Percentiles rank a stretch among this genome's conserved stretches.
Evolutionary conservation across 2,888 invertebrate genomes (phyloP).

Genomic region (Pachymerium ferrugineum): DNA sequence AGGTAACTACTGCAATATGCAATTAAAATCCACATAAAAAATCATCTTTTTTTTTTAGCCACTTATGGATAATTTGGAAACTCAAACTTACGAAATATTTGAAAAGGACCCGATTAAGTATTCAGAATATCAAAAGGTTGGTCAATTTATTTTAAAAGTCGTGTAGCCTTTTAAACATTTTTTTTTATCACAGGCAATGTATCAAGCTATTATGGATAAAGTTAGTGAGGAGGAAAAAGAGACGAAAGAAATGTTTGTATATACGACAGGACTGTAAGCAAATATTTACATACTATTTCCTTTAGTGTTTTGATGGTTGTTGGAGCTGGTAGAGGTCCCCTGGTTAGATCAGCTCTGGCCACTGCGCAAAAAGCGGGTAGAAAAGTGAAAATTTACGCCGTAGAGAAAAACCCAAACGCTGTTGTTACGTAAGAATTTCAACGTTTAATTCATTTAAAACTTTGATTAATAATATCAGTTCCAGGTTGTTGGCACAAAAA

Average conservation of each 20-base stretch:
- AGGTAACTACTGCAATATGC: conserved; percentile 41
- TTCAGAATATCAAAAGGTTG: conserved; percentile 58
- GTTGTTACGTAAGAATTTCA: conserved; percentile 61
- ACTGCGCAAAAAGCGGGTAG: conserved; percentile 66
- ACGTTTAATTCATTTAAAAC: neutral
- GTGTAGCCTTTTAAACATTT: neutral
- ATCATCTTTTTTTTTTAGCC: conserved; percentile 69
- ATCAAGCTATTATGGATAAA: conserved; percentile 63
- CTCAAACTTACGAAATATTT: conserved; percentile 94
- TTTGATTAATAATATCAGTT: neutral
- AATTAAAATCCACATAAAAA: neutral
- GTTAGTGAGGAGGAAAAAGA: conserved; percentile 51
- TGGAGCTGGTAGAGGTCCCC: conserved; percentile 91
- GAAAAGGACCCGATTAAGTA: conserved; percentile 97
- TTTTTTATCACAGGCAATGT: conserved; percentile 63
- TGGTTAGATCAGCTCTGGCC: conserved; percentile 81
- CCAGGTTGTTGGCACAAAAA: conserved; percentile 7
- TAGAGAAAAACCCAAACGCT: conserved; percentile 98
- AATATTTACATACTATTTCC: neutral
- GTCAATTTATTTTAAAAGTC: neutral
- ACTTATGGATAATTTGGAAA: conserved; percentile 89
- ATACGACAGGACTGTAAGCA: neutral
- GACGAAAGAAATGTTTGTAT: conserved; percentile 54
- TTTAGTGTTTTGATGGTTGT: conserved; percentile 71
- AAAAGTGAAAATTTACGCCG: conserved; percentile 78